Base-by-base conservation (phyloP, 2,113 vertebrate species). In the Microcebus jonahi region DNA sequence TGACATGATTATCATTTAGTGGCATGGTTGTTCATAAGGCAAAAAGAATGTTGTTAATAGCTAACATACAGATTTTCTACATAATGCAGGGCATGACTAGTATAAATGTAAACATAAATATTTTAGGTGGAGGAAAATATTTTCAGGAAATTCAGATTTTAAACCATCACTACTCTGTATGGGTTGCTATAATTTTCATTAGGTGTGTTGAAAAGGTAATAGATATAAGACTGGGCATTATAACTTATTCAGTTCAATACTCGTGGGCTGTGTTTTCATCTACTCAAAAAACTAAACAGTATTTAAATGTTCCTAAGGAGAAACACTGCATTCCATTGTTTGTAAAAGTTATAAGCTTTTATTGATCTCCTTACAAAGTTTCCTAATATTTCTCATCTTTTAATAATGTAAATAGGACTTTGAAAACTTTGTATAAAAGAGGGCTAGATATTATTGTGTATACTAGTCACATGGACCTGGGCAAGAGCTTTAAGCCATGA, bases 121-220 rank as follows among this genome's bases (percentile, higher is more conserved):
- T 97, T 95, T 93, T 84, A 50, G n/a, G 31, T 75, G 3, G 21
- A 81, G n/a, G 71, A 34, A 90, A 80, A 81, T 57, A 34, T 73
- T 73, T 94, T 14, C 55, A 94, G 45, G 27, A 86, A 96, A 96
- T 96, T 29, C 25, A 94, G 42, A 94, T 80, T 71, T 96, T 92
- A 87, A 89, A 27, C 11, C 61, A 81, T 42, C 18, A 7, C 27
- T 63, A 29, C 31, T 90, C 80, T 13, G n/a, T 67, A 23, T 87
- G 53, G 4, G 18, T 77, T 96, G 48, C n/a, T 95, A 20, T 84
- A 34, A 79, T 94, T 96, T 91, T 93, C 15, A 75, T 29, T 86
- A 36, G 39, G 7, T 23, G 81, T 45, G 7, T 81, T 92, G 39
- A 88, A 80, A 96, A 96, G 63, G 89, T 90, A 92, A 73, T 68